Evolutionary conservation across 2,113 vertebrate species (phyloP), one percentile per base, ranked within the genome.

Genomic region (Sterrhoptilus dennistouni): DNA sequence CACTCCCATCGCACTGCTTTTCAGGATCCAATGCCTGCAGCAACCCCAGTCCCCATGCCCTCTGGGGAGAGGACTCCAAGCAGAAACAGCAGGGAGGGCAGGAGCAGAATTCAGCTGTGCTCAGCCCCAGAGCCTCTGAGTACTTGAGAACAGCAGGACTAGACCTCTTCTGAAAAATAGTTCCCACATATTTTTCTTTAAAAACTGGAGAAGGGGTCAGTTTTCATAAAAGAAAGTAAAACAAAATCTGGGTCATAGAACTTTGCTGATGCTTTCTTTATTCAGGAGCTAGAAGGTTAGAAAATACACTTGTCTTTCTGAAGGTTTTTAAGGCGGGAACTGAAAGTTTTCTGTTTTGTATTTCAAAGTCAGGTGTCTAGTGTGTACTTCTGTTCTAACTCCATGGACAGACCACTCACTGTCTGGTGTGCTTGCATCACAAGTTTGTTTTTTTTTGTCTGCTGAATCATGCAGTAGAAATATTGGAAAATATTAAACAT

Each of bases 1-100:
- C 17, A 9, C 11, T 42, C 38, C 28, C 71, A 33, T 1, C 35
- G 44, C 29, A 3, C 21, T 76, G 53, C 9, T 56, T 75, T 75
- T 75, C 40, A 36, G 47, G 56, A 59, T 33, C 4, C 22, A 8
- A 45, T 14, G 24, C 8, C 12, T 33, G 65, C 29, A 71, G 35
- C 38, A 54, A 0, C 6, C 38, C 15, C 3, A 5, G 38, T 25
- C 8, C 20, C 27, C 4, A 0, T 4, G 22, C 3, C 28, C 38
- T 16, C 20, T 9, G 50, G 56, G 40, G 56, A 72, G 27, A 40
- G 12, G 20, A 2, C 12, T 28, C 33, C 23, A 11, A 60, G 49
- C 36, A 89, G 40, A 23, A 78, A 4, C 9, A 57, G 3, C 16
- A 40, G 28, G 49, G 18, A 83, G 23, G 33, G 24, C 71, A 53